These are phyloP conservation scores for Gobio gobio DNA, from an alignment of 2,113 vertebrate genomes.

Conservation along the genomic window DNA sequence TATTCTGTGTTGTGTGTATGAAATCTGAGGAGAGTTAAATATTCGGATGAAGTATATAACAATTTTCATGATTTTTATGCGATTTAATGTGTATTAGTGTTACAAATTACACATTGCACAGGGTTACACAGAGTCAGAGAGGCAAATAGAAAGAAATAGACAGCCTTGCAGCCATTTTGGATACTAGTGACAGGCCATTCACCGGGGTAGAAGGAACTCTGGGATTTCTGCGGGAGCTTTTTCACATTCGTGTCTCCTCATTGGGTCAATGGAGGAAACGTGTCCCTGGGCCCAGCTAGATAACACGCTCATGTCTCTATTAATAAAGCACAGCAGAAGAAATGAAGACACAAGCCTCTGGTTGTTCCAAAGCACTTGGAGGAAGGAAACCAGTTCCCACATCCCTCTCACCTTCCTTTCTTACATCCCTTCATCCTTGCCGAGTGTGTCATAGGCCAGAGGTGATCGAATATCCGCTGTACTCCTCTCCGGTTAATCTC, in stretches of 20 bases:
- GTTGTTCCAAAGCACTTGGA: slow-evolving; percentile 32
- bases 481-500: slow-evolving; percentile 37
- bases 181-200: slow-evolving; percentile 7
- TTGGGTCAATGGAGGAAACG: slow-evolving; percentile 3
- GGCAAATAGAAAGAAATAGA: not conserved
- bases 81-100: too few species aligned
- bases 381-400: slow-evolving; percentile 12
- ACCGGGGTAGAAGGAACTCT: slow-evolving; percentile 55
- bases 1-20: not conserved
- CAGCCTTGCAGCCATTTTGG: not conserved
- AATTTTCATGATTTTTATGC: not conserved
- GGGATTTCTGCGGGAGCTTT: slow-evolving; percentile 36
- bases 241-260: slow-evolving; percentile 2
- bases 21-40: not conserved
- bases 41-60: too few species aligned
- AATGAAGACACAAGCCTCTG: slow-evolving; percentile 31
- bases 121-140: not conserved
- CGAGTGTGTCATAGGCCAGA: slow-evolving; percentile 38
- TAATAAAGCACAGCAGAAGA: slow-evolving; percentile 43
- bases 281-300: slow-evolving; percentile 45
- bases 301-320: slow-evolving; percentile 42
- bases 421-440: not conserved
- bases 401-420: not conserved
- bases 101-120: not conserved
- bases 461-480: slow-evolving; percentile 34